phyloP scores from a whole-genome alignment of 2,797 vertebrate genomes.

The Brachyalestes nurse region DNA sequence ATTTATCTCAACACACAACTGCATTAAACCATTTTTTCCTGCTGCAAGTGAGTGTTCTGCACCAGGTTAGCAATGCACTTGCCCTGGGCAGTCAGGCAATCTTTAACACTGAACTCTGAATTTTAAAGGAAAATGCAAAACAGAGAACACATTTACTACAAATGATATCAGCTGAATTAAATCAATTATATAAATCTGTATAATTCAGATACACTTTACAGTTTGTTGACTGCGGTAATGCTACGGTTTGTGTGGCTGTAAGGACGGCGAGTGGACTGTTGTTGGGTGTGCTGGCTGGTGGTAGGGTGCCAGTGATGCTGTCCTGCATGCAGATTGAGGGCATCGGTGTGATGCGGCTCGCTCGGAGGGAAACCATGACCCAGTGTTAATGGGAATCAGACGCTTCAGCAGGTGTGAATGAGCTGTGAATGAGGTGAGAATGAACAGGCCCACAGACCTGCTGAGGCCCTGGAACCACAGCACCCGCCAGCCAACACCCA shows the following conservation, averaged over 20 bases:
- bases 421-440: constrained; percentile 86
- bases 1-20: too few species aligned
- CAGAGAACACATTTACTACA: background rate
- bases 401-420: constrained; percentile 75
- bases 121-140: background rate
- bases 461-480: constrained; percentile 71
- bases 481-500: constrained; percentile 26
- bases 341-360: constrained; percentile 31
- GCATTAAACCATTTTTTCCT: too few species aligned
- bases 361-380: constrained; percentile 69
- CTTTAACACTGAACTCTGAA: too few species aligned
- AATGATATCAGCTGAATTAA: background rate
- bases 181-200: background rate
- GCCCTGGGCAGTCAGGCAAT: too few species aligned
- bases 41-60: too few species aligned
- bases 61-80: too few species aligned
- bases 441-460: constrained; percentile 73
- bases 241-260: constrained; percentile 45
- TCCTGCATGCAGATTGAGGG: constrained; percentile 58
- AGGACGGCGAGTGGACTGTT: constrained; percentile 9
- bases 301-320: constrained; percentile 36
- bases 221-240: background rate
- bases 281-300: constrained; percentile 25
- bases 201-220: background rate
- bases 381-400: constrained; percentile 78